These are phyloP conservation scores for Smithornis capensis DNA, from an alignment of 2,113 vertebrate species.

Conservation along the genomic window DNA sequence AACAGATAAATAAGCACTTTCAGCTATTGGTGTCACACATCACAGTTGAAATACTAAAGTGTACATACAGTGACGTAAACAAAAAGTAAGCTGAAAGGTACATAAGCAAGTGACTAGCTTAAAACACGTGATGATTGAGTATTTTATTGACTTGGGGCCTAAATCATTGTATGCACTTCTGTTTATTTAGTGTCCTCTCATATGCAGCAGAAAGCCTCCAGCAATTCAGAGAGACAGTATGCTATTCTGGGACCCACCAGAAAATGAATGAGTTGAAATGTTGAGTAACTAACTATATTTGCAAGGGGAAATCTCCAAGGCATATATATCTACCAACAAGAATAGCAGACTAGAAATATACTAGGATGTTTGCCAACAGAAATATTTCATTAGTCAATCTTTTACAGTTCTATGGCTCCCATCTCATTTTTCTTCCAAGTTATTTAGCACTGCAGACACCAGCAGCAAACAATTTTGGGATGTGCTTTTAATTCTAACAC, in stretches of 20 bases:
- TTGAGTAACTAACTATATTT: slow-evolving; percentile 36
- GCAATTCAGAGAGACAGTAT: not conserved
- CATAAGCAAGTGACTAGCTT: not conserved
- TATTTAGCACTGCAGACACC: not conserved
- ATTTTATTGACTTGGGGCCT: not conserved
- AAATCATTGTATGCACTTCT: slow-evolving; percentile 18
- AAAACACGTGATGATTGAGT: not conserved
- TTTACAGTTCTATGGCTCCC: not conserved
- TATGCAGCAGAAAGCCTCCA: slow-evolving; percentile 9
- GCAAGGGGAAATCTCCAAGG: slow-evolving; percentile 27
- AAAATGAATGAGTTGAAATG: slow-evolving; percentile 17
- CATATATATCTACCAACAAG: slow-evolving; percentile 34
- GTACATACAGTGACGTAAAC: not conserved
- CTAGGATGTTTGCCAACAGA: slow-evolving; percentile 24
- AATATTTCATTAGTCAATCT: slow-evolving; percentile 35
- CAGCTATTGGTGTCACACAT: not conserved
- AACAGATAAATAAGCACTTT: not conserved
- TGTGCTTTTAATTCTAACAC: not conserved
- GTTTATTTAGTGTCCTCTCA: not conserved
- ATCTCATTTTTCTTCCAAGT: not conserved
- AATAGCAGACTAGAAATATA: slow-evolving; percentile 30
- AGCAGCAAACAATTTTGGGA: not conserved
- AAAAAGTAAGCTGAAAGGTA: not conserved
- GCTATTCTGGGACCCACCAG: slow-evolving; percentile 20
- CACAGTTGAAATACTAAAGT: not conserved